These are phyloP conservation scores for Alexandromys fortis DNA, from an alignment of 2,113 vertebrate genomes.

Conservation along the genomic window DNA sequence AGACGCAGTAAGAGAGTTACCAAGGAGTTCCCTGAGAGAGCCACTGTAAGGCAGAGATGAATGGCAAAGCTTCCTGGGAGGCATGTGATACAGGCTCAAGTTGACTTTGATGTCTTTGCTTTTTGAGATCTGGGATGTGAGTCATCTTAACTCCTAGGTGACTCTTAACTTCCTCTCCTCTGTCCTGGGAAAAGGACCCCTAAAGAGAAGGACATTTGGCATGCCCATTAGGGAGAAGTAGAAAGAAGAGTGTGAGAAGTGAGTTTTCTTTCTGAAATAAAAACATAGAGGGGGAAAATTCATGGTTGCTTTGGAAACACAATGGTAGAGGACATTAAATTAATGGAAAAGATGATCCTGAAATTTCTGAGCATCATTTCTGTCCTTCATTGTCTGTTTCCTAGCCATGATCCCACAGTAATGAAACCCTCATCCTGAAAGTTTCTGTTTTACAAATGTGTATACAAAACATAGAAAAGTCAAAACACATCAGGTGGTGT, in stretches of 20 bases:
- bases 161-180: background rate
- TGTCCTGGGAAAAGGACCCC: background rate
- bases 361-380: slow-evolving; percentile 14
- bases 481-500: background rate
- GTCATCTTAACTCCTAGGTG: background rate
- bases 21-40: background rate
- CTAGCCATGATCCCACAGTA: background rate
- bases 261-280: background rate
- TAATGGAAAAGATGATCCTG: background rate
- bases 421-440: slow-evolving; percentile 17
- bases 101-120: background rate
- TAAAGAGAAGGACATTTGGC: background rate
- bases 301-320: background rate
- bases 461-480: background rate
- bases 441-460: slow-evolving; percentile 15
- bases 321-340: background rate
- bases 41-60: background rate
- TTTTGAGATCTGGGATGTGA: background rate
- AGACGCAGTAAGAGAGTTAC: background rate
- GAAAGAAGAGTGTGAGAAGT: background rate
- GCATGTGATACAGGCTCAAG: background rate
- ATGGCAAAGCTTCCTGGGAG: background rate
- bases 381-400: background rate
- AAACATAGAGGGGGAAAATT: background rate
- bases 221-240: background rate